Base-by-base conservation (phyloP, 2,113 vertebrate species). In the Baryphthengus martii region DNA sequence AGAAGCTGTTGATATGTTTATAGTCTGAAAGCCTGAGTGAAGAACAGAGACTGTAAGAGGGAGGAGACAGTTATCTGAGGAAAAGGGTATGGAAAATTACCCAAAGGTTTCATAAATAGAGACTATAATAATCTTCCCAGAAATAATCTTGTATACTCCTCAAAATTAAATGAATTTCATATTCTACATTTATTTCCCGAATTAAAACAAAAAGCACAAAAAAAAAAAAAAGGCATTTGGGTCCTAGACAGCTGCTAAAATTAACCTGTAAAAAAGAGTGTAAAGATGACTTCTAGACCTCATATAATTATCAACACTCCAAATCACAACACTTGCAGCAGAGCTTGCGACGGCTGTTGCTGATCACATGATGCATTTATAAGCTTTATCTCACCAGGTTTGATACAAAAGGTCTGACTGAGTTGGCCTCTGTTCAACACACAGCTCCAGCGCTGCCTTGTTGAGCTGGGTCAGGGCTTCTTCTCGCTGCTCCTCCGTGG, bases 401-500 rank as follows among this genome's bases (percentile, higher is more conserved):
- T 95, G 87, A 85, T 98, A 89, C 55, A 96, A 55, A 59, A 98
- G 91, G 76, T 98, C 85, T 7, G 91, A 76, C 63, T 95, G 96
- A 24, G 94, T 26, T 12, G 95, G 97, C 65, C 66, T 91, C 58
- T 87, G 90, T 7, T 95, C 84, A n/a, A 93, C 93, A 67, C 95
- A 97, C 31, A 99, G 98, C 58, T 98, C 95, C 96, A 98, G 82
- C 3, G 97, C 87, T 20, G 98, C 97, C 62, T 89, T 88, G 87
- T 98, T 99, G 90, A 99, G 97, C 70, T 85, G 95, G 39, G 82
- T 59, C 62, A 99, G 97, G 5, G 95, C 97, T 8, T 53, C 96
- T 74, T 99, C 98, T 92, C 74, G 92, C 65, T 97, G 85, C 42
- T 93, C 95, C 62, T 97, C 96, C 52, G 96, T 52, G 1, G 98